Evolutionary conservation across 1,140 invertebrate species (phyloP).

Genomic region (Chironomus striatipennis): DNA sequence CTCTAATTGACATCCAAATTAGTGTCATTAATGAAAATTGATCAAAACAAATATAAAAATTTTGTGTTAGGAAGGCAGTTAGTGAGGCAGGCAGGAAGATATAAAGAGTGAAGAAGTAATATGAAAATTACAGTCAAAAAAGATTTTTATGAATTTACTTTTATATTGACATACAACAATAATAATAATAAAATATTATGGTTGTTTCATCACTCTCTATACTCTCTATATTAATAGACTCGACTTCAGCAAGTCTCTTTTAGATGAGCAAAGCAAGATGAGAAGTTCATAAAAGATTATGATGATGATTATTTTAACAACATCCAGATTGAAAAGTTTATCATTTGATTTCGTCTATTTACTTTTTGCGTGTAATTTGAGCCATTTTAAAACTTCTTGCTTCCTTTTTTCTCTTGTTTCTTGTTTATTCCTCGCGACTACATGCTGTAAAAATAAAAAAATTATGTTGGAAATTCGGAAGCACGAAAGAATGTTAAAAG

Average conservation of each 20-base stretch:
- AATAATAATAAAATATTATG: conserved; percentile 11
- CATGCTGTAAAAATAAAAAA: too few relatives aligned
- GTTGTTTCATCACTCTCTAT: conserved; percentile 1
- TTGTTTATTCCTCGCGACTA: too few relatives aligned
- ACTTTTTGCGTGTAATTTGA: too few relatives aligned
- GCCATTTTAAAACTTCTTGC: too few relatives aligned
- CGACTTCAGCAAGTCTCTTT: not conserved
- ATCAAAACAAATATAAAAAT: not conserved
- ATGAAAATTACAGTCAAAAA: conserved; percentile 9
- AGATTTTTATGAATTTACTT: conserved; percentile 15
- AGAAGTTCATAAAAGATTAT: not conserved
- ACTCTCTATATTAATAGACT: not conserved
- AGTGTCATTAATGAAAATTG: not conserved
- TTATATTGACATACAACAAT: conserved; percentile 14
- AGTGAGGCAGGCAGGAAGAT: too few relatives aligned
- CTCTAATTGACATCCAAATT: not conserved
- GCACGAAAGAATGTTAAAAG: too few relatives aligned
- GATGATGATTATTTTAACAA: not conserved
- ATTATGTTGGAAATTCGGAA: too few relatives aligned
- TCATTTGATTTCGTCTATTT: too few relatives aligned
- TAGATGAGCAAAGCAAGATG: not conserved
- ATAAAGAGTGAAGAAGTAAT: too few relatives aligned
- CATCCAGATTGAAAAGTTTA: not conserved
- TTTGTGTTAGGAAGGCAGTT: not conserved
- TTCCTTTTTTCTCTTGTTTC: too few relatives aligned